A percentile compares a stretch with the other conserved stretches of the same genome.
Evolutionary conservation across 2,797 vertebrate genomes (phyloP).

Genomic region (Simalia tracyae): DNA sequence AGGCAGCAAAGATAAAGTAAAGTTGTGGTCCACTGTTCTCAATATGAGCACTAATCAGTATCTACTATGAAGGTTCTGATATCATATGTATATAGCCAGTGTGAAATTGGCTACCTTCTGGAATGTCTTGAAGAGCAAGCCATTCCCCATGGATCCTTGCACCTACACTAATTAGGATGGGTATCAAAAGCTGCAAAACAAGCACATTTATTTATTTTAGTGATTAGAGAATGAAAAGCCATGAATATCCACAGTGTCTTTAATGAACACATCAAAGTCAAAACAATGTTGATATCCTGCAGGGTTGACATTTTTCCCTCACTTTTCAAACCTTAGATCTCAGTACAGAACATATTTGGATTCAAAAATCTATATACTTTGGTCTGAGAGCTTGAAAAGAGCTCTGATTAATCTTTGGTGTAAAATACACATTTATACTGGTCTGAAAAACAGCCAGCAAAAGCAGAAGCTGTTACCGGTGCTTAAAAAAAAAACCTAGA

Average conservation of each 20-base stretch:
- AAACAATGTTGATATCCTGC: neutral
- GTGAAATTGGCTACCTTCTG: neutral
- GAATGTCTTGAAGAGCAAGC: neutral
- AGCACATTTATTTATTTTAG: neutral
- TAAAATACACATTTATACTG: neutral
- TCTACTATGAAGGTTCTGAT: neutral
- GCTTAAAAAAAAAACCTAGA: neutral
- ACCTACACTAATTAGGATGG: neutral
- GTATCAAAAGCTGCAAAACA: neutral
- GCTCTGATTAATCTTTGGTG: neutral
- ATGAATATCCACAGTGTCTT: neutral
- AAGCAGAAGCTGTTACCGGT: neutral
- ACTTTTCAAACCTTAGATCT: neutral
- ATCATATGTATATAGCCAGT: neutral
- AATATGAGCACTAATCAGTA: neutral
- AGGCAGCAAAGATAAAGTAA: neutral
- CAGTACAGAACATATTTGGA: neutral
- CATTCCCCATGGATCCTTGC: neutral
- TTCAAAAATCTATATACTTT: neutral
- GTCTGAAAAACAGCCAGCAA: neutral
- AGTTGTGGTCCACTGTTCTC: neutral
- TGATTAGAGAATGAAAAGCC: neutral
- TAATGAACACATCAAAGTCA: constrained; percentile 4
- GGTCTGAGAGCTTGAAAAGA: neutral
- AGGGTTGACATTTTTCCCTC: neutral